Evolutionary conservation across 2,797 vertebrate genomes (phyloP).

Genomic region (Kryptopterus vitreolus): DNA sequence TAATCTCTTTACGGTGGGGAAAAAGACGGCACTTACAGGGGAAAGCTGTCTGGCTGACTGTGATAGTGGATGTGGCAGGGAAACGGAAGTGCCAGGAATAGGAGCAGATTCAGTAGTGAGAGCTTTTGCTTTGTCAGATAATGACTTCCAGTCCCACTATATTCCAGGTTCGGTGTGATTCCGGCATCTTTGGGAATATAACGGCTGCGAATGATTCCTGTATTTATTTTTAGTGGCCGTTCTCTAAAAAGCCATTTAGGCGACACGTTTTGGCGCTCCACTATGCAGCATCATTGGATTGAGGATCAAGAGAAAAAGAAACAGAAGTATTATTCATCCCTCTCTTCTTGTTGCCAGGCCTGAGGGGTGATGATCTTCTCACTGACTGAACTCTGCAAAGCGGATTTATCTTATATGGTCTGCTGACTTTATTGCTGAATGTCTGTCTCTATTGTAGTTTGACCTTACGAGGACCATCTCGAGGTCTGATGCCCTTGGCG

Average conservation of each 20-base stretch:
- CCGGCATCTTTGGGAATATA: conserved; percentile 24
- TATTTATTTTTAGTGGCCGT: conserved; percentile 23
- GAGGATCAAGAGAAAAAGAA: conserved; percentile 19
- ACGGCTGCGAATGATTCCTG: conserved; percentile 15
- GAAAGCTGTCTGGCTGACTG: conserved; percentile 37
- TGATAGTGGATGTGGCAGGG: conserved; percentile 45
- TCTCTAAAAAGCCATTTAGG: not conserved
- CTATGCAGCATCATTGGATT: conserved; percentile 33
- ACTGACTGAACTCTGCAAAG: conserved; percentile 39
- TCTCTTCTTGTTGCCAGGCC: conserved; percentile 31
- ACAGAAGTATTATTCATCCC: conserved; percentile 23
- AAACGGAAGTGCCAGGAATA: conserved; percentile 44
- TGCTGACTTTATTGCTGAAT: conserved; percentile 37
- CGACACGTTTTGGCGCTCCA: not conserved
- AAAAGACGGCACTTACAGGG: conserved; percentile 35
- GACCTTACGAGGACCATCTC: conserved; percentile 39
- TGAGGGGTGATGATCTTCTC: conserved; percentile 42
- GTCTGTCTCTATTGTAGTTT: conserved; percentile 40
- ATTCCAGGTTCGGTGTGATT: conserved; percentile 31
- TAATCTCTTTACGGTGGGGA: conserved; percentile 50
- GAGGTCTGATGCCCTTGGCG: conserved; percentile 26
- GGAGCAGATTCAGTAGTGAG: conserved; percentile 19
- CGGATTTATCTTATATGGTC: conserved; percentile 48
- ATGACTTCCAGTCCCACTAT: conserved; percentile 28
- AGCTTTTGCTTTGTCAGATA: conserved; percentile 41